phyloP scores from a whole-genome alignment of 2,888 invertebrate species.

The Apocheima hispidaria region DNA sequence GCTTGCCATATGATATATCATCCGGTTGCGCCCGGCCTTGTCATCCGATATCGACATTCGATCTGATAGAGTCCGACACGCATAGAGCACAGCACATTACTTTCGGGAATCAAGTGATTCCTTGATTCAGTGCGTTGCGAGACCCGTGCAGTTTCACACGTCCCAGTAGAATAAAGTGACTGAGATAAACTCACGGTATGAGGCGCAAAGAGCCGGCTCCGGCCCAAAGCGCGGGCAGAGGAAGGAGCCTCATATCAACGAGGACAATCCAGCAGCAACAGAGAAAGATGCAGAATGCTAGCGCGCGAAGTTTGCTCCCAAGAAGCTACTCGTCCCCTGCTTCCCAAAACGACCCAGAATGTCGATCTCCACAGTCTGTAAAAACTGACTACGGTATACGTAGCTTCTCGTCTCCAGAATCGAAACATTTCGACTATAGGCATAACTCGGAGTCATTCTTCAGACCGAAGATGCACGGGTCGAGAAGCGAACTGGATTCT shows the following conservation, averaged over 20 bases:
- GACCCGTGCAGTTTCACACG: slow-evolving; percentile 66
- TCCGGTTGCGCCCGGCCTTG: slow-evolving; percentile 74
- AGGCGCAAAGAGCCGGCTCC: slow-evolving; percentile 70
- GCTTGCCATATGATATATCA: slow-evolving; percentile 81
- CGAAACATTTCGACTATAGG: slow-evolving; percentile 67
- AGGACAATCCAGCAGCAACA: slow-evolving; percentile 75
- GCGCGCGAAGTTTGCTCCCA: slow-evolving; percentile 67
- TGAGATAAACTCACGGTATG: slow-evolving; percentile 55
- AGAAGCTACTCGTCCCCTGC: slow-evolving; percentile 78
- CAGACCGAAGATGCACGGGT: slow-evolving; percentile 69
- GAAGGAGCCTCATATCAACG: slow-evolving; percentile 73
- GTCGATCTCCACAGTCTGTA: slow-evolving; percentile 44
- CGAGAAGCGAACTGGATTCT: slow-evolving; percentile 74
- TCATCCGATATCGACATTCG: slow-evolving; percentile 75
- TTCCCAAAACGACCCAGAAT: slow-evolving; percentile 62
- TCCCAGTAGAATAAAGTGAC: slow-evolving; percentile 40
- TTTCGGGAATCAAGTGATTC: slow-evolving; percentile 59
- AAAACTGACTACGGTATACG: slow-evolving; percentile 69
- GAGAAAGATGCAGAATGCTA: slow-evolving; percentile 63
- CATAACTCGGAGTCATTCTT: slow-evolving; percentile 73
- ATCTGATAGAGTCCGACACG: slow-evolving; percentile 70
- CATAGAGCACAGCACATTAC: slow-evolving; percentile 72
- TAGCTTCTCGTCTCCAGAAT: slow-evolving; percentile 77
- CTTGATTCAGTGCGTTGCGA: slow-evolving; percentile 63
- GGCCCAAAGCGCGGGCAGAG: slow-evolving; percentile 59